phyloP scores from a whole-genome alignment of 2,113 vertebrate genomes.

The Opisthocomus hoazin region DNA sequence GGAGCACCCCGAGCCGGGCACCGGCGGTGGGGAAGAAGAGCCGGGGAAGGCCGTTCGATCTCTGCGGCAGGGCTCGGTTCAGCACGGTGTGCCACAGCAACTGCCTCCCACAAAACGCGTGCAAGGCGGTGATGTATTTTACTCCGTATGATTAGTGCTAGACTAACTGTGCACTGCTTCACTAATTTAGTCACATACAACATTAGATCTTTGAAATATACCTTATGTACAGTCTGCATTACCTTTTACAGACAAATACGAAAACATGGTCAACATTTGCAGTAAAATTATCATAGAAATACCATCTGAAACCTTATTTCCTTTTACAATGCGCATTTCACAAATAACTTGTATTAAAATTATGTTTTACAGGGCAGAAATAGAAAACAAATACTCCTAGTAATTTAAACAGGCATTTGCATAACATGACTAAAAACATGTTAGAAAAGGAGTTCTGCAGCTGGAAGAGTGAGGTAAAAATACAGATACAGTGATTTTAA shows the following conservation, averaged over 20 bases:
- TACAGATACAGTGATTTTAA: conserved; percentile 74
- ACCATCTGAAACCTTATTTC: conserved; percentile 80
- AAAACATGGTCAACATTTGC: conserved; percentile 78
- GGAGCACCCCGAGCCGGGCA: not conserved
- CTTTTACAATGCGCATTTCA: conserved; percentile 74
- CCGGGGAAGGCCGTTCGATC: not conserved
- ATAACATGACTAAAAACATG: conserved; percentile 74
- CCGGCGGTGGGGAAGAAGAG: accelerated
- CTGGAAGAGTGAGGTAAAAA: conserved; percentile 70
- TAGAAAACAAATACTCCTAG: conserved; percentile 77
- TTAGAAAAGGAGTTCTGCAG: conserved; percentile 62
- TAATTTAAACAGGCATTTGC: conserved; percentile 79
- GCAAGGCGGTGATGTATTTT: conserved; percentile 36
- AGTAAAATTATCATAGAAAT: conserved; percentile 83
- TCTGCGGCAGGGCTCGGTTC: not conserved
- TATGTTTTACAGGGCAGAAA: conserved; percentile 80
- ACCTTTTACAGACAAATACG: conserved; percentile 74
- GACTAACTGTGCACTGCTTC: conserved; percentile 56
- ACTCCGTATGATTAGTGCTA: conserved; percentile 43
- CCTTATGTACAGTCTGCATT: conserved; percentile 65
- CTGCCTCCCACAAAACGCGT: not conserved
- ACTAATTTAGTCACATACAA: conserved; percentile 68
- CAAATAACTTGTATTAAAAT: conserved; percentile 82
- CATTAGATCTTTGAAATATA: conserved; percentile 71
- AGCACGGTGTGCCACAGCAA: not conserved